A percentile compares a stretch with the other conserved stretches of the same genome.
phyloP scores from a whole-genome alignment of 2,797 vertebrate species.

The Poeciliopsis paucimaculata region DNA sequence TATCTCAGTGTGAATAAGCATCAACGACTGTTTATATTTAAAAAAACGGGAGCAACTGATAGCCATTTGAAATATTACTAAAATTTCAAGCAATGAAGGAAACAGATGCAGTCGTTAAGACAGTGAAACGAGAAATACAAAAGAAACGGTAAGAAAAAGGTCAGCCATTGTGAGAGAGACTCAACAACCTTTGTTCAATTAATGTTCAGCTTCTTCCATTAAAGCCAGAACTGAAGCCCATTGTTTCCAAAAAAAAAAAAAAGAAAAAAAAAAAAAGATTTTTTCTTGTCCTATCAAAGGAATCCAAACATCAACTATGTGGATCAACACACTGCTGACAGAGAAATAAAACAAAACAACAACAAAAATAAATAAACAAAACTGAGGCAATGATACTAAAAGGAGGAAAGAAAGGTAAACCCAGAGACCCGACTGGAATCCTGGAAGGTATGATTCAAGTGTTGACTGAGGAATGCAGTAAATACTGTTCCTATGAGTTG shows the following conservation, averaged over 20 bases:
- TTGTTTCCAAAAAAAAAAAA: conserved; percentile 47
- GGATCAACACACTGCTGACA: conserved; percentile 40
- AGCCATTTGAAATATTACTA: not conserved
- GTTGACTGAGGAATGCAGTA: conserved; percentile 11
- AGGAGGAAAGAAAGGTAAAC: conserved; percentile 19
- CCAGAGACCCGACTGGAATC: conserved; percentile 2
- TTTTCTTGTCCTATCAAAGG: conserved; percentile 34
- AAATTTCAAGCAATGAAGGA: not conserved
- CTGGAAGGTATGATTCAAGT: not conserved
- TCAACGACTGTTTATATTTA: not conserved
- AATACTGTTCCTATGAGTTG: conserved; percentile 28
- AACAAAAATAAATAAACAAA: not conserved
- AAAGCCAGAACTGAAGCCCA: conserved; percentile 52
- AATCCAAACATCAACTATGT: conserved; percentile 55
- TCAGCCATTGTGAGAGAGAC: not conserved
- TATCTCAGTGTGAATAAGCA: not conserved
- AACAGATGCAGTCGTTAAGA: conserved; percentile 1
- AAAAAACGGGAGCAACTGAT: not conserved
- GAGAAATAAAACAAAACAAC: not conserved
- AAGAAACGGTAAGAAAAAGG: not conserved
- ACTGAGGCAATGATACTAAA: not conserved
- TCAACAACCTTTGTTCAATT: not conserved
- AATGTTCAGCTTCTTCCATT: conserved; percentile 12
- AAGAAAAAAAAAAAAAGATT: no score
- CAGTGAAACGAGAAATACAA: not conserved